Percentiles rank a stretch among this genome's conserved stretches.
Evolutionary conservation across 1,140 invertebrate genomes (phyloP).

Genomic region (Diorhabda elongata): DNA sequence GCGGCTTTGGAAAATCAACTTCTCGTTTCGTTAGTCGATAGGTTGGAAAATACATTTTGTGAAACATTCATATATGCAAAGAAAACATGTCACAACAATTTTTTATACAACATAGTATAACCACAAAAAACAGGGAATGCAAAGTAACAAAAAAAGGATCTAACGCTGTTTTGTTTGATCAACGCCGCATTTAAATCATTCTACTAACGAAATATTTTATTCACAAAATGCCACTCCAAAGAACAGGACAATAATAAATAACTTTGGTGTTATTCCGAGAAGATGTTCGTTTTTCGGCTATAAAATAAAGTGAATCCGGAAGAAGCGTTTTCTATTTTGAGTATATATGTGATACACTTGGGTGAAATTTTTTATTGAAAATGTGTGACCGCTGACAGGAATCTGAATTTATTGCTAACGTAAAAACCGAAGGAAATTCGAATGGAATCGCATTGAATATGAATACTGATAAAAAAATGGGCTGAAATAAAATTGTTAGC

Average conservation of each 20-base stretch:
- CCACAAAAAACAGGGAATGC: too few relatives aligned
- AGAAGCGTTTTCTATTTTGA: constrained; percentile 1
- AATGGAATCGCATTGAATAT: background rate
- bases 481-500: too few relatives aligned
- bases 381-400: constrained; percentile 12
- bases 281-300: background rate
- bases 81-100: too few relatives aligned
- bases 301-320: constrained; percentile 2
- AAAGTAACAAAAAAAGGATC: too few relatives aligned
- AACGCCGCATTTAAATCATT: too few relatives aligned
- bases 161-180: too few relatives aligned
- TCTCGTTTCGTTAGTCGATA: too few relatives aligned
- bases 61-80: too few relatives aligned
- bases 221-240: background rate
- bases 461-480: background rate
- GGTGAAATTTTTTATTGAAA: constrained; percentile 12
- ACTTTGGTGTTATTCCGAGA: background rate
- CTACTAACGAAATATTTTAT: background rate
- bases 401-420: constrained; percentile 1
- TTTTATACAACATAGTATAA: too few relatives aligned
- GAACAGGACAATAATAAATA: background rate
- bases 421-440: constrained; percentile 1
- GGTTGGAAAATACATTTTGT: too few relatives aligned
- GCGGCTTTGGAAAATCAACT: too few relatives aligned
- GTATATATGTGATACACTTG: constrained; percentile 12